Evolutionary conservation across 2,797 vertebrate species (phyloP), one percentile per base, ranked within the genome.

Genomic region (Scleropages formosus): DNA sequence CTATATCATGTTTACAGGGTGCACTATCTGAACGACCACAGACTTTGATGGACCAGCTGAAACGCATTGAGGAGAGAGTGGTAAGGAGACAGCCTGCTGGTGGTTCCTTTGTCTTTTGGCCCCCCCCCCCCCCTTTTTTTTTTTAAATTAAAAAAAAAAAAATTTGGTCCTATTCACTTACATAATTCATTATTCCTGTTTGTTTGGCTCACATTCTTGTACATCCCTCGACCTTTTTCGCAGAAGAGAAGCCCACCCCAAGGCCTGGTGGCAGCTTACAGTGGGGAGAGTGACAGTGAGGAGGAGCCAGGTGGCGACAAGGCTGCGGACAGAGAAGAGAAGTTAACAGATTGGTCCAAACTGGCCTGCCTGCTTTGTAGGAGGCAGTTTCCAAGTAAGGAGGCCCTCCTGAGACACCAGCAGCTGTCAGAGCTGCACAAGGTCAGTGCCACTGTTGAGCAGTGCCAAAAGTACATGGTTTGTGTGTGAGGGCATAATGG

Each of bases 361-460:
- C 84, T 98, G 83, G 94, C 95, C 22, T 98, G 96, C 82, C 87
- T 98, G 69, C 91, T 98, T 27, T 98, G 96, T 82, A 88, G 95
- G 77, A 92, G 96, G 76, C 95, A 96, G 85, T 97, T 98, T 79
- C 94, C 96, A 71, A 95, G 93, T 87, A 98, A 96, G 80, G 96
- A 96, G 72, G 94, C 95, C 0, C 92, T 97, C 12, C 93, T 95
- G 79, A 86, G 95, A 58, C 96, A 98, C 84, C 95, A 96, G 87
- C 95, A 96, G 89, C 94, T 97, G 46, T 97, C 96, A 0, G 95
- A 95, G 71, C 92, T 98, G 13, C 92, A 94, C 66, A 90, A 92
- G 88, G 92, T 93, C 60, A 58, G 44, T 56, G 4, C n/a, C 26
- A 56, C 46, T 31, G 6, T 1, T 8, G 10, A 13, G 47, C 13